These are phyloP conservation scores for Chaunax sp. DNA, from an alignment of 2,797 vertebrate genomes.

Conservation along the genomic window DNA sequence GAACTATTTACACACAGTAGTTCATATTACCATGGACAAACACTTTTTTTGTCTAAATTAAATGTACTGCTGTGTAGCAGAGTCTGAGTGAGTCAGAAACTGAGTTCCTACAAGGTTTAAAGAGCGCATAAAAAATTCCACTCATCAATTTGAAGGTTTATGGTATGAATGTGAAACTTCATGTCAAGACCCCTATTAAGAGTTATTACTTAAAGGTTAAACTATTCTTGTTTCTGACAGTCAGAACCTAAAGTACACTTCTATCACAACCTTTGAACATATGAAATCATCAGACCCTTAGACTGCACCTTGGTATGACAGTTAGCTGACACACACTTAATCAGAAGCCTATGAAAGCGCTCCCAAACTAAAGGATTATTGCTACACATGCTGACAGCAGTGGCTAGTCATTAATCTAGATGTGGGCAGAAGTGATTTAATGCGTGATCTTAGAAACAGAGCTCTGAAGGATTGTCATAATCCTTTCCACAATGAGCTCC, in stretches of 20 bases:
- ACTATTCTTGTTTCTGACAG: not conserved
- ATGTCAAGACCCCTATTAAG: not conserved
- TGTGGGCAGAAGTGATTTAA: slow-evolving; percentile 54
- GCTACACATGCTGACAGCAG: slow-evolving; percentile 43
- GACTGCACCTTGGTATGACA: not conserved
- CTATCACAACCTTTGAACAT: slow-evolving; percentile 30
- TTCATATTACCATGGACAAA: not conserved
- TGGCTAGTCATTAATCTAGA: slow-evolving; percentile 59
- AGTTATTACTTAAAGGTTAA: slow-evolving; percentile 10
- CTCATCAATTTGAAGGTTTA: not conserved
- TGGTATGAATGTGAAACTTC: not conserved
- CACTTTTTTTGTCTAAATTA: not conserved
- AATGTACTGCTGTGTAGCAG: no score
- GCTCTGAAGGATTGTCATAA: slow-evolving; percentile 65
- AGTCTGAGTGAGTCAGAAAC: not conserved
- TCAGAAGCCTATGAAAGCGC: not conserved
- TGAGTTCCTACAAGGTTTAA: not conserved
- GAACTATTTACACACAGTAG: not conserved
- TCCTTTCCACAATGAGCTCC: slow-evolving; percentile 48
- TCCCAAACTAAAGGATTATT: slow-evolving; percentile 57
- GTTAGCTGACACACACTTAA: slow-evolving; percentile 4
- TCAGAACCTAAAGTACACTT: not conserved
- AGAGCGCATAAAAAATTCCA: not conserved
- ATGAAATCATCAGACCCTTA: slow-evolving; percentile 1
- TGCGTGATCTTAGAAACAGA: slow-evolving; percentile 45